phyloP scores from a whole-genome alignment of 2,888 invertebrate species.

The Macrophya alboannulata region DNA sequence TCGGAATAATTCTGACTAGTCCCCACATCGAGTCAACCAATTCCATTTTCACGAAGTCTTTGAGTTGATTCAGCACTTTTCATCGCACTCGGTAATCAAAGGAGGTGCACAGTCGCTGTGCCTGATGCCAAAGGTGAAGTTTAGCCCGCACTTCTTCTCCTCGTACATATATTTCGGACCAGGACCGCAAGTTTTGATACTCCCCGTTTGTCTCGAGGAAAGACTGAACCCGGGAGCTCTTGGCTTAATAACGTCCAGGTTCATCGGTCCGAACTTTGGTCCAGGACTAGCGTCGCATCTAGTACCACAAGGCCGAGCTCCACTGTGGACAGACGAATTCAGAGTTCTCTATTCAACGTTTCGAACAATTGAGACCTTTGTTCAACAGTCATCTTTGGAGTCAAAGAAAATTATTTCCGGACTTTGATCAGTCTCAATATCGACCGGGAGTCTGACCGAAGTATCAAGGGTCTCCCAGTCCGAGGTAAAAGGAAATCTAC shows the following conservation, averaged over 20 bases:
- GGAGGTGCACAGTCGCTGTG: slow-evolving; percentile 83
- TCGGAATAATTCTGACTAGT: not conserved
- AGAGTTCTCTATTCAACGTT: slow-evolving; percentile 3
- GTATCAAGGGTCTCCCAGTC: not conserved
- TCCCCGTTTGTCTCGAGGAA: slow-evolving; percentile 76
- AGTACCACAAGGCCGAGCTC: slow-evolving; percentile 46
- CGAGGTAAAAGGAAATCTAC: too few relatives aligned
- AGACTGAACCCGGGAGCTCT: slow-evolving; percentile 80
- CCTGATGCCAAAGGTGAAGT: slow-evolving; percentile 84
- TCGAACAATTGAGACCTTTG: not conserved
- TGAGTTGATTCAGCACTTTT: slow-evolving; percentile 63
- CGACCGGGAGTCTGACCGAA: not conserved
- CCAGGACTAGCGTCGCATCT: slow-evolving; percentile 62
- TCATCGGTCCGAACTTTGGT: slow-evolving; percentile 58
- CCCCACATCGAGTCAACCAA: not conserved
- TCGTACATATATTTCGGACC: slow-evolving; percentile 82
- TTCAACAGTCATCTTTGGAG: not conserved
- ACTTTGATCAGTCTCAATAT: slow-evolving; percentile 6
- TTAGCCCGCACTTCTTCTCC: slow-evolving; percentile 80
- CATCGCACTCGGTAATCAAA: slow-evolving; percentile 79
- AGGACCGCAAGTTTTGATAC: slow-evolving; percentile 79
- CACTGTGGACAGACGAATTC: slow-evolving; percentile 54
- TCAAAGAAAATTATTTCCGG: not conserved
- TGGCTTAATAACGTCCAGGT: slow-evolving; percentile 61
- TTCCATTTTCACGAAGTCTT: not conserved